Evolutionary conservation across 2,113 vertebrate genomes (phyloP).

Genomic region (Cyanoliseus patagonus): DNA sequence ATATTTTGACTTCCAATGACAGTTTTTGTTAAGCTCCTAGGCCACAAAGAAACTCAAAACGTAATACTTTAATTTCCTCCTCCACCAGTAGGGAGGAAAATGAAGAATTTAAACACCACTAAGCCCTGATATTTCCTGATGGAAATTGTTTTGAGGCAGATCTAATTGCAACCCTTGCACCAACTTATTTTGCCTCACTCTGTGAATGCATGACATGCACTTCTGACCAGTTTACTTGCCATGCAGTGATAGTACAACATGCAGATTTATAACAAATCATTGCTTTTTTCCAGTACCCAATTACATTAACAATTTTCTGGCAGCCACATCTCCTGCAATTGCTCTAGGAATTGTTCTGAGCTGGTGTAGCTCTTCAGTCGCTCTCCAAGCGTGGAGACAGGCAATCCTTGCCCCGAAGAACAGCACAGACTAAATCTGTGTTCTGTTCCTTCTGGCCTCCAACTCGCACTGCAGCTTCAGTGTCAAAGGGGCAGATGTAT

Average conservation of each 20-base stretch:
- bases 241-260: background rate
- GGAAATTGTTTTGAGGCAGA: background rate
- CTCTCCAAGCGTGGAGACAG: conserved; percentile 28
- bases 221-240: background rate
- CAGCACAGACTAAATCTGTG: conserved; percentile 32
- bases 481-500: conserved; percentile 63
- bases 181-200: background rate
- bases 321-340: background rate
- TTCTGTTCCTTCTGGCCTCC: conserved; percentile 42
- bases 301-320: background rate
- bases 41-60: background rate
- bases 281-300: background rate
- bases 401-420: conserved; percentile 20
- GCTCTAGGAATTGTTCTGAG: background rate
- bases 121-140: background rate
- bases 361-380: background rate
- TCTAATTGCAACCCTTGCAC: background rate
- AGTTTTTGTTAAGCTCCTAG: background rate
- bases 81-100: background rate
- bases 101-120: background rate
- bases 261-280: background rate
- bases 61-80: background rate
- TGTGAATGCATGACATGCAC: background rate
- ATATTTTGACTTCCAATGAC: background rate
- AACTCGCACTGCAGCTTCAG: conserved; percentile 2